phyloP scores from a whole-genome alignment of 2,113 vertebrate species.

The Garra rufa region DNA sequence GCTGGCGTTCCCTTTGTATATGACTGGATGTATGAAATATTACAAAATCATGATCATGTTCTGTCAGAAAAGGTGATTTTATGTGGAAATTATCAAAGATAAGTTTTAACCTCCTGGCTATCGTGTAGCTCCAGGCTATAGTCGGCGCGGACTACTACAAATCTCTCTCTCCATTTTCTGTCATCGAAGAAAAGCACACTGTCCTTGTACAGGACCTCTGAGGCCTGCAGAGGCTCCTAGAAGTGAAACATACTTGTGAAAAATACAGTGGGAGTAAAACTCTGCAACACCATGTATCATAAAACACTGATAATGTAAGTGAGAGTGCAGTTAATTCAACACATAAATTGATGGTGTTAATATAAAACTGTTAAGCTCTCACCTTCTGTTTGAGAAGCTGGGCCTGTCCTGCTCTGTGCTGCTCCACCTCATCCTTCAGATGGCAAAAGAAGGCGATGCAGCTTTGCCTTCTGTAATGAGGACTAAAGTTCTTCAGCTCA shows the following conservation, averaged over 20 bases:
- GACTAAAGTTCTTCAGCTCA: slow-evolving; percentile 85
- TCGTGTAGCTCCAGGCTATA: slow-evolving; percentile 87
- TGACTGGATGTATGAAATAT: slow-evolving; percentile 62
- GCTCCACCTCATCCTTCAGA: slow-evolving; percentile 85
- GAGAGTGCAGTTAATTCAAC: background rate
- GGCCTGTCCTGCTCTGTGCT: slow-evolving; percentile 77
- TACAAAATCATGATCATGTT: background rate
- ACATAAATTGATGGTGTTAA: too few species aligned
- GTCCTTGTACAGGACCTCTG: slow-evolving; percentile 80
- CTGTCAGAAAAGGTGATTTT: background rate
- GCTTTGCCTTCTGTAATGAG: slow-evolving; percentile 84
- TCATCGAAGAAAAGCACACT: slow-evolving; percentile 81
- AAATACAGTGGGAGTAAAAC: background rate
- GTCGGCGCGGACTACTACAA: slow-evolving; percentile 77
- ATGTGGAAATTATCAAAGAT: background rate
- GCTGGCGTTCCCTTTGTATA: slow-evolving; percentile 78
- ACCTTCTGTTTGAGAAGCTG: slow-evolving; percentile 86
- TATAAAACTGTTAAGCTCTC: slow-evolving; percentile 32
- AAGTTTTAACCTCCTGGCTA: slow-evolving; percentile 81
- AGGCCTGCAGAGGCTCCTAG: slow-evolving; percentile 68
- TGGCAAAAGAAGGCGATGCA: slow-evolving; percentile 81
- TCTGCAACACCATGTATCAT: slow-evolving; percentile 3
- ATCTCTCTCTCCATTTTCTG: slow-evolving; percentile 88
- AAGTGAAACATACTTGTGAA: slow-evolving; percentile 51
- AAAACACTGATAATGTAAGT: background rate